Evolutionary conservation across 2,797 vertebrate genomes (phyloP).

Genomic region (Chelonia mydas): DNA sequence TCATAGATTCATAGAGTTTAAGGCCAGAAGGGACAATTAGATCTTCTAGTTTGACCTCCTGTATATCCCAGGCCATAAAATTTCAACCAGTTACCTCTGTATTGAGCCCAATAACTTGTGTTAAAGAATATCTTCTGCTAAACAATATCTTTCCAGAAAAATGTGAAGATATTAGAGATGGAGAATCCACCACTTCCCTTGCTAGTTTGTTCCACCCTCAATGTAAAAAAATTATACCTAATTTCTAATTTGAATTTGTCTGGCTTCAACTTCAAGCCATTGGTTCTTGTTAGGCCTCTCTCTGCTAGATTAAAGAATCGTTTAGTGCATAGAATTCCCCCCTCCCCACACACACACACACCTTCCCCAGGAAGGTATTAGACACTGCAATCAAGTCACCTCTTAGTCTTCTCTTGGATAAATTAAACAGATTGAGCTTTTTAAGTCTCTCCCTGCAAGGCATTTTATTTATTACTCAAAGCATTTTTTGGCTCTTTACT

Average conservation of each 20-base stretch:
- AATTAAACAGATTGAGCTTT: not conserved
- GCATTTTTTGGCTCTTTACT: not conserved
- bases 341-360: too few species aligned
- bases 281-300: not conserved
- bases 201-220: not conserved
- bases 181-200: not conserved
- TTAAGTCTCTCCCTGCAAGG: not conserved
- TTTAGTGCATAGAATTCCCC: not conserved
- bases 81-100: not conserved
- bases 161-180: not conserved
- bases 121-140: not conserved
- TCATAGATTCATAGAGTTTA: not conserved
- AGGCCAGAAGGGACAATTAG: not conserved
- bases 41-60: fast-evolving
- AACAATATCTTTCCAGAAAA: not conserved
- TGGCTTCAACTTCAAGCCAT: not conserved
- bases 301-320: not conserved
- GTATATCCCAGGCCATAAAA: not conserved
- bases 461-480: not conserved
- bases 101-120: not conserved
- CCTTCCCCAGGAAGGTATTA: not conserved
- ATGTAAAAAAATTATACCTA: not conserved
- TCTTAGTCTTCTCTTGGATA: not conserved
- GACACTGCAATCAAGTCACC: not conserved
- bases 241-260: not conserved